Conservation (phyloP, 2,797 vertebrate genomes). For the Microtus obscurus region DNA sequence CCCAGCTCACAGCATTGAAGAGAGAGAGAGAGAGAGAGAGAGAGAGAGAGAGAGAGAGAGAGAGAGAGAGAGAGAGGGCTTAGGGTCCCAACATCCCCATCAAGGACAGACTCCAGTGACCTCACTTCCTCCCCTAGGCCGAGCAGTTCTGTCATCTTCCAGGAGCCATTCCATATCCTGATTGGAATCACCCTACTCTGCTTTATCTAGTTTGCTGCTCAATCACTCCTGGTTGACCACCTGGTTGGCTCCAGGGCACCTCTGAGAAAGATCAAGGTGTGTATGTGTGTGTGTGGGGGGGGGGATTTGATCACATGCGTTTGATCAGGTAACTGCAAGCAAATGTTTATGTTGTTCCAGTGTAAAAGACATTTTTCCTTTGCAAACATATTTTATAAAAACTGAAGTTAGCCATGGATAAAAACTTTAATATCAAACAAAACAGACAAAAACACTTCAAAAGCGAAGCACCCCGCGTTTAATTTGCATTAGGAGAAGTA, state of each 20-base stretch:
- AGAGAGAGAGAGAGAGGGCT: too few relatives aligned
- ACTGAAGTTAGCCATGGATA: background rate
- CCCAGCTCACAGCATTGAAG: background rate
- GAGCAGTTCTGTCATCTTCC: background rate
- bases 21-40: background rate
- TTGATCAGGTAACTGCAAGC: background rate
- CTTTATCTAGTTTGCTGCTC: background rate
- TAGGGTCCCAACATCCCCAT: background rate
- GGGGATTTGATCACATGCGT: background rate
- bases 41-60: too few relatives aligned
- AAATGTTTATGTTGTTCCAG: background rate
- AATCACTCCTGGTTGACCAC: background rate
- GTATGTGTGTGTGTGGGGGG: too few relatives aligned
- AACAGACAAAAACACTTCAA: constrained; percentile 12
- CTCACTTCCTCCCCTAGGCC: background rate
- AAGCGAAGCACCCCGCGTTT: constrained; percentile 7
- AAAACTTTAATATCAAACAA: constrained; percentile 46
- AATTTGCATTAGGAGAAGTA: background rate
- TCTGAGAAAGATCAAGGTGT: background rate
- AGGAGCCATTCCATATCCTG: too few relatives aligned
- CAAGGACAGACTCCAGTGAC: too few relatives aligned
- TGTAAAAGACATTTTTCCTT: background rate
- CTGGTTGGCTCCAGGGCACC: background rate
- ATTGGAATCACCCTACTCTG: too few relatives aligned
- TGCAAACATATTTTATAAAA: background rate